phyloP scores from a whole-genome alignment of 1,140 invertebrate species.

The Procambarus virginalis region DNA sequence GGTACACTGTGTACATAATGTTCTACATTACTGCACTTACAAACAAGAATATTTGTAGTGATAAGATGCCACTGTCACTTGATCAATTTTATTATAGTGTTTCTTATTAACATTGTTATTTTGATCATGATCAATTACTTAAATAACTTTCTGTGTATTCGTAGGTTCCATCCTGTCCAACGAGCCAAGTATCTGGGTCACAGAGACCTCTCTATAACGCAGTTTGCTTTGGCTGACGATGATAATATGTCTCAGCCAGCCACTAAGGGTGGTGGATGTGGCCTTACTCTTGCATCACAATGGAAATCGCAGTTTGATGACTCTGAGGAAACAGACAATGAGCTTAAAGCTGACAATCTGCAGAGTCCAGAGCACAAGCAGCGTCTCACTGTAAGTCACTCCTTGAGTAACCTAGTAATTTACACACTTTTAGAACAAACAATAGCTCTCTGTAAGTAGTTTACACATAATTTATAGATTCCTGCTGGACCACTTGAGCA shows the following conservation, averaged over 20 bases:
- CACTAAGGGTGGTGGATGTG: constrained; percentile 77
- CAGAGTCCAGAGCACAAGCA: constrained; percentile 82
- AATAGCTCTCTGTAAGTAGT: not conserved
- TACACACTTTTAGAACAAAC: not conserved
- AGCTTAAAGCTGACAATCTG: constrained; percentile 89
- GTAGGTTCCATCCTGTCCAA: constrained; percentile 69
- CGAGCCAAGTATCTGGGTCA: constrained; percentile 71
- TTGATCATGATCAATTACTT: not conserved
- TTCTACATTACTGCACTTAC: not conserved
- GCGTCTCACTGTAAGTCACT: constrained; percentile 64
- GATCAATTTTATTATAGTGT: not conserved
- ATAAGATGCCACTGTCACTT: not conserved
- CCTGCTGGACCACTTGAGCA: not conserved
- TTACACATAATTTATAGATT: not conserved
- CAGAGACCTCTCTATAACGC: constrained; percentile 83
- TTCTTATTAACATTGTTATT: not conserved
- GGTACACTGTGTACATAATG: too few relatives aligned
- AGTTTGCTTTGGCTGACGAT: constrained; percentile 94
- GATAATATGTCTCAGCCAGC: constrained; percentile 93
- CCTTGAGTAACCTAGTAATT: not conserved
- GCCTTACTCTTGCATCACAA: constrained; percentile 88
- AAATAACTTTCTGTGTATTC: not conserved
- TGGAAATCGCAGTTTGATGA: constrained; percentile 97
- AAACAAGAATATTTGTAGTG: not conserved
- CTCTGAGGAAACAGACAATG: constrained; percentile 92